Evolutionary conservation across 2,888 invertebrate genomes (phyloP).

Genomic region (Campaea margaritaria): DNA sequence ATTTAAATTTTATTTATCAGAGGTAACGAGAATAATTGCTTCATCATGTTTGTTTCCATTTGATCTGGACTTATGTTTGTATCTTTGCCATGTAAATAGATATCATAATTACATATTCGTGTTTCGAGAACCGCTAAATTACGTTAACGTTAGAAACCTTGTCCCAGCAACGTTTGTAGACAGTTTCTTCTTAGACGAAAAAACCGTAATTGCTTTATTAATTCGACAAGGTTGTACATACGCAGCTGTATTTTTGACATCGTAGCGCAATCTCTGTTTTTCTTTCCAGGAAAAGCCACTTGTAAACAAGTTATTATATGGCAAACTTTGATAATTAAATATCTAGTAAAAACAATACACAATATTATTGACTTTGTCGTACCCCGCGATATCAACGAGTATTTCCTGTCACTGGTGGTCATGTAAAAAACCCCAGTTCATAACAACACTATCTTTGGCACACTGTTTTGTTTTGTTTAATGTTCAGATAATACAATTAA

Average conservation of each 20-base stretch:
- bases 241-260: not conserved
- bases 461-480: slow-evolving; percentile 10
- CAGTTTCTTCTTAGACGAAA: not conserved
- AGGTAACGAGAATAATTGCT: slow-evolving; percentile 35
- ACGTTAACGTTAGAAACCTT: slow-evolving; percentile 4
- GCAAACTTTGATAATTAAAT: not conserved
- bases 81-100: slow-evolving; percentile 42
- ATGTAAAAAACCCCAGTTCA: slow-evolving; percentile 25
- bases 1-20: too few species aligned
- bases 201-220: not conserved
- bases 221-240: not conserved
- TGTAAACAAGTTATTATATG: slow-evolving; percentile 23
- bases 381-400: slow-evolving; percentile 17
- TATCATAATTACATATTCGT: slow-evolving; percentile 40
- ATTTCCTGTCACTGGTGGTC: slow-evolving; percentile 25
- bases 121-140: slow-evolving; percentile 30
- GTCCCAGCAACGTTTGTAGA: not conserved
- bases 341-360: slow-evolving; percentile 21
- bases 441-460: slow-evolving; percentile 23
- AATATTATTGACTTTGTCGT: slow-evolving; percentile 18
- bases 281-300: slow-evolving; percentile 20
- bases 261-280: slow-evolving; percentile 32
- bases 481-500: slow-evolving; percentile 16
- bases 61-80: slow-evolving; percentile 33
- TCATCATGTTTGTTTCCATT: slow-evolving; percentile 39